Evolutionary conservation across 2,888 invertebrate species (phyloP), one percentile per base, ranked within the genome.

Genomic region (Ellobium chinense): DNA sequence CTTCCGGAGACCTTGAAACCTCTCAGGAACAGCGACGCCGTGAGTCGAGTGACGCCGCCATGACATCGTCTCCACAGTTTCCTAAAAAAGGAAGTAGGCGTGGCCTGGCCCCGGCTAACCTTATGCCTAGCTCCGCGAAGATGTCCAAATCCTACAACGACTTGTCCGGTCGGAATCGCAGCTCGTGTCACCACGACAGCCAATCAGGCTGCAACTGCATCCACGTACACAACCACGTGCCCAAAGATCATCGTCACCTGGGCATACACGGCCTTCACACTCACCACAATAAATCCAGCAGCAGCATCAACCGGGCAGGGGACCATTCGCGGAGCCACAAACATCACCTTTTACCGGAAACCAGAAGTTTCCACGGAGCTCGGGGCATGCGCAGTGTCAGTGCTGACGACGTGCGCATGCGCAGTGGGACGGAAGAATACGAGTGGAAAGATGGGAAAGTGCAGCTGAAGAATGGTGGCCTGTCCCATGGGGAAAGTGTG

Each of bases 401-500:
- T 18, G 76, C 39, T 24, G 66, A 65, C 37, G 65, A 65, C 37
- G 29, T 79, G 56, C 73, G 66, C 58, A 62, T 73, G 73, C 66
- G 37, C 7, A 54, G 37, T 29, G 56, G 63, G 12, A 21, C 27
- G 1, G 79, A 62, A 14, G 75, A 69, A 1, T 68, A 69, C 18
- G 62, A 27, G 5, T 69, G 68, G 62, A 69, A 68, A 75, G 62
- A 69, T 31, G 80, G 76, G 34, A 80, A 66, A 62, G 80, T 72
- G 29, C 76, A 80, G 75, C n/a, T 70, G 36, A 66, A 75, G 39
- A 80, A 72, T 65, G 80, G 74, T 21, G 39, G 68, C 18, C 39
- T 74, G 36, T 37, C 73, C 7, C 72, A 80, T 21, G 72, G 68
- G 58, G 75, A 80, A 46, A 80, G 80, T 21, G 80, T 74, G 27